phyloP scores from a whole-genome alignment of 2,888 invertebrate genomes.

The Stictocephala bisonia region DNA sequence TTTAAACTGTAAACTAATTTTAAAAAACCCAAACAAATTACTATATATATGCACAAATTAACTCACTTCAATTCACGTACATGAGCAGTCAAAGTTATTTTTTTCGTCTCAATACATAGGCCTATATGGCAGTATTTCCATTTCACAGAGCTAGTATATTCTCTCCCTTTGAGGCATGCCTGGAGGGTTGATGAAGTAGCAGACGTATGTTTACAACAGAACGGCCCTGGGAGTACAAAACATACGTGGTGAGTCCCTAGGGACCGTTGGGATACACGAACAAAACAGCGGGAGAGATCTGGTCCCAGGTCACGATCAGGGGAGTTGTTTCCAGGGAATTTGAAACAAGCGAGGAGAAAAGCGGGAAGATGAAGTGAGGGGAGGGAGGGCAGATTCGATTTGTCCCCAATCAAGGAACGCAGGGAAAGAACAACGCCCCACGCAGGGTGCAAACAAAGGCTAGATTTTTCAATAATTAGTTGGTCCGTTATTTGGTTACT shows the following conservation, averaged over 20 bases:
- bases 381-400: constrained; percentile 39
- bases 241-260: background rate
- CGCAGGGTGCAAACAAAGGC: constrained; percentile 30
- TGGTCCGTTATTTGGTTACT: constrained; percentile 32
- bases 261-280: background rate
- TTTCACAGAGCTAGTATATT: no score
- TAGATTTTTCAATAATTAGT: constrained; percentile 37
- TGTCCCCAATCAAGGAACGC: constrained; percentile 33
- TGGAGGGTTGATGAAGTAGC: background rate
- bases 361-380: constrained; percentile 6
- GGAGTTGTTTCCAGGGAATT: constrained; percentile 46
- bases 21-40: no score
- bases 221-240: background rate
- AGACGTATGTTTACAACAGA: background rate
- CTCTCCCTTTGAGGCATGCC: background rate
- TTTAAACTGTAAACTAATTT: no score
- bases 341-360: constrained; percentile 40
- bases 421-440: constrained; percentile 6
- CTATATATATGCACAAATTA: no score
- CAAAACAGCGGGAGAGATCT: no score
- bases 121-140: no score
- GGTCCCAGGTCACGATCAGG: background rate
- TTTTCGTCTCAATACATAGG: no score
- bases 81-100: no score
- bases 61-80: no score